Percentiles rank a stretch among this genome's conserved stretches.
Conservation (phyloP, 1,140 invertebrate species). For the Drosophila albomicans region DNA sequence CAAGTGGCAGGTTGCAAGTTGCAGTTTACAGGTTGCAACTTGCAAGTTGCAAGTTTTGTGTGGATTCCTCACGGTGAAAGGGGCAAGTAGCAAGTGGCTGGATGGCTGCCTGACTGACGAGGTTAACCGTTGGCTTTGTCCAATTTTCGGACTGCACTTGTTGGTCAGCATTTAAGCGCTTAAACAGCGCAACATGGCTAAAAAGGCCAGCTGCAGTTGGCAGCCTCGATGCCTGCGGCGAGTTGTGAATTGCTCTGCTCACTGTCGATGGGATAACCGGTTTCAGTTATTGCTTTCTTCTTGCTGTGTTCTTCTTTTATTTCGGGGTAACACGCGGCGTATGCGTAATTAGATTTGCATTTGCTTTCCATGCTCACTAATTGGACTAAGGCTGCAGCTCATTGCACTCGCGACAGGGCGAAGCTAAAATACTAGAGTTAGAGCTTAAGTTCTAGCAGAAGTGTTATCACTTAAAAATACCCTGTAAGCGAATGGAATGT, state of each 20-base stretch:
- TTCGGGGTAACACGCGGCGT: conserved; percentile 52
- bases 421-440: background rate
- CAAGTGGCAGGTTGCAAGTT: conserved; percentile 58
- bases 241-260: background rate
- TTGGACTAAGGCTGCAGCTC: conserved; percentile 62
- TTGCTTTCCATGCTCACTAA: conserved; percentile 53
- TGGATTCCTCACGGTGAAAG: conserved; percentile 40
- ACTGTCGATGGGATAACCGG: conserved; percentile 44
- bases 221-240: background rate
- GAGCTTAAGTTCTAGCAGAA: no score
- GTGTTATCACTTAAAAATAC: background rate
- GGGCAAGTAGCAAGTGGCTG: conserved; percentile 12
- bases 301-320: conserved; percentile 13
- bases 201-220: conserved; percentile 34
- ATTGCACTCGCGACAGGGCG: conserved; percentile 30
- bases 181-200: background rate
- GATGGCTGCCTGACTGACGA: background rate
- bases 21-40: conserved; percentile 23
- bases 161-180: conserved; percentile 24
- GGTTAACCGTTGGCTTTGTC: conserved; percentile 25
- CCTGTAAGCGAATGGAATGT: background rate
- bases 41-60: conserved; percentile 24
- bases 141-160: conserved; percentile 45
- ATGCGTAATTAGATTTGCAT: conserved; percentile 75
- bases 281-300: conserved; percentile 18